Percentiles rank a stretch among this genome's conserved stretches.
phyloP scores from a whole-genome alignment of 2,797 vertebrate species.

The Amblyraja radiata region DNA sequence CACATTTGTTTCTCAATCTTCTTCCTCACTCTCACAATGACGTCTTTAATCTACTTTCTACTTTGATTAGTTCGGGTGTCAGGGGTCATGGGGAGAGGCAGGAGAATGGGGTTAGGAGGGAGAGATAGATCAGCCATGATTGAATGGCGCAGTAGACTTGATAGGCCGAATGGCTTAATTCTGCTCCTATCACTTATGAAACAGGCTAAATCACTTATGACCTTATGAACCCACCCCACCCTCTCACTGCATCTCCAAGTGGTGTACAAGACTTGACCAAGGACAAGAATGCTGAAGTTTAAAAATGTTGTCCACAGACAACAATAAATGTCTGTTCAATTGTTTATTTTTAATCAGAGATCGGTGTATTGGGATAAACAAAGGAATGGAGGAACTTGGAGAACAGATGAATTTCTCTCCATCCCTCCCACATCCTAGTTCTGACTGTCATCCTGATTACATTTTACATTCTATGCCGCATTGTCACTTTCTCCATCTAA shows the following conservation, averaged over 20 bases:
- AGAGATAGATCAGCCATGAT: no score
- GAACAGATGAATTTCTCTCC: neutral
- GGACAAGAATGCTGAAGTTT: neutral
- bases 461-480: no score
- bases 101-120: no score
- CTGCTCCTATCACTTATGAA: no score
- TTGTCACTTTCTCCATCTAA: no score
- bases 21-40: slow-evolving; percentile 32
- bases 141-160: no score
- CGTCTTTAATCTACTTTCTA: neutral
- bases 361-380: neutral
- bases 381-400: neutral
- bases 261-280: neutral
- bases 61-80: no score
- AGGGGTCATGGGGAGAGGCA: no score
- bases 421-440: no score
- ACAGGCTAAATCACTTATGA: no score
- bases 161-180: no score
- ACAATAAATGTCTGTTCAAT: neutral
- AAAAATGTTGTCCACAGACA: neutral
- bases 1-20: neutral
- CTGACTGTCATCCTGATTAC: no score
- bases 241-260: neutral
- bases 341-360: neutral
- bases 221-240: neutral